Evolutionary conservation across 2,797 vertebrate species (phyloP).

Genomic region (Capromys pilorides): DNA sequence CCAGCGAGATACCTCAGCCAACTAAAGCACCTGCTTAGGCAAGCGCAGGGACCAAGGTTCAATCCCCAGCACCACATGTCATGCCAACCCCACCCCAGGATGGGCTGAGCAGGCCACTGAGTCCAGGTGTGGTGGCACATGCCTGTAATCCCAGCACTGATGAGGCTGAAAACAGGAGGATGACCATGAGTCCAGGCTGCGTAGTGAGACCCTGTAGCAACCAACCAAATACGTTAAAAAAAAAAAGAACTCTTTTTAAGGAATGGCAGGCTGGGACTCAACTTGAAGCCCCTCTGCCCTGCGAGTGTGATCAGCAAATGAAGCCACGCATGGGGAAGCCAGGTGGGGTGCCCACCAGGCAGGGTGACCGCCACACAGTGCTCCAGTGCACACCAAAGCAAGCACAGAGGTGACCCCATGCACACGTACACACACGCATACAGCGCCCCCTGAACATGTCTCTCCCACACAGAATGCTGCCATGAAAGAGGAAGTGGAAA

Average conservation of each 20-base stretch:
- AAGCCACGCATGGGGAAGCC: neutral
- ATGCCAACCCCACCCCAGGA: too few relatives aligned
- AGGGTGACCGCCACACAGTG: neutral
- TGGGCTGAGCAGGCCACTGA: too few relatives aligned
- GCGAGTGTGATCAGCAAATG: neutral
- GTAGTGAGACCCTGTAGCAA: too few relatives aligned
- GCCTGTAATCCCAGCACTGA: too few relatives aligned
- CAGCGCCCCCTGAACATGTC: neutral
- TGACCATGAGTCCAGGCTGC: too few relatives aligned
- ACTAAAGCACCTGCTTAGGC: too few relatives aligned
- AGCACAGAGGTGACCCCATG: neutral
- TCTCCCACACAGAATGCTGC: neutral
- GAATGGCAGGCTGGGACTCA: neutral
- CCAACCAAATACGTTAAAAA: too few relatives aligned
- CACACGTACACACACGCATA: neutral
- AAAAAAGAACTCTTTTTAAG: neutral
- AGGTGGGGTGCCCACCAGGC: neutral
- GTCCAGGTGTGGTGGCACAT: too few relatives aligned
- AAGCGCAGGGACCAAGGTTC: too few relatives aligned
- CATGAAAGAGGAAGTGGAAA: neutral
- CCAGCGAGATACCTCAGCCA: too few relatives aligned
- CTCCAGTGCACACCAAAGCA: neutral
- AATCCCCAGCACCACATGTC: too few relatives aligned
- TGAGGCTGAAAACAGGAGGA: too few relatives aligned
- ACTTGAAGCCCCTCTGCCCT: neutral